phyloP scores from a whole-genome alignment of 2,113 vertebrate genomes.

The Xyliphius kryptos region DNA sequence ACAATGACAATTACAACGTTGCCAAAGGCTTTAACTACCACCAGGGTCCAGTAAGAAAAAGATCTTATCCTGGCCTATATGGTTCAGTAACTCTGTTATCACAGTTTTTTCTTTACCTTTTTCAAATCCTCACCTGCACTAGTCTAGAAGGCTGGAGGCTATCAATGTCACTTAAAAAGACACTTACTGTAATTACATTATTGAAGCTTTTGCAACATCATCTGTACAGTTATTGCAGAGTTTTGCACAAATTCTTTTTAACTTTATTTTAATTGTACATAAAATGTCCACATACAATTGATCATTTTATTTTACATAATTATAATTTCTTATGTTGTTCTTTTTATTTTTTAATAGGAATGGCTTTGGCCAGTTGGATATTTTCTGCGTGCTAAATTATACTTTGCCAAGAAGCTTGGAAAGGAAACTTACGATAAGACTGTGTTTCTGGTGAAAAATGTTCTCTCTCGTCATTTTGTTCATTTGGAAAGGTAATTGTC shows the following conservation, averaged over 20 bases:
- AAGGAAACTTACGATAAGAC: constrained; percentile 68
- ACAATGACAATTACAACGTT: constrained; percentile 87
- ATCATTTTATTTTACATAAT: too few species aligned
- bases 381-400: constrained; percentile 91
- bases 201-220: too few species aligned
- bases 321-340: too few species aligned
- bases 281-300: too few species aligned
- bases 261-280: too few species aligned
- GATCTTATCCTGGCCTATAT: too few species aligned
- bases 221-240: too few species aligned
- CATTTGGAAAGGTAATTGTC: constrained; percentile 95
- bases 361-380: constrained; percentile 96
- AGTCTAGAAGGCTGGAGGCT: too few species aligned
- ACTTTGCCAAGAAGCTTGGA: constrained; percentile 81
- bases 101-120: neutral
- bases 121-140: too few species aligned
- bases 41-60: constrained; percentile 86
- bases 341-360: constrained; percentile 68
- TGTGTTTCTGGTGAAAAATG: constrained; percentile 80
- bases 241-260: too few species aligned
- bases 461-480: constrained; percentile 87
- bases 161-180: too few species aligned
- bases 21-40: constrained; percentile 96
- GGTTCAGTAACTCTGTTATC: neutral
- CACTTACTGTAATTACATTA: too few species aligned